These are phyloP conservation scores for Phenganax subtilis DNA, from an alignment of 92 coral and sea anemone species.

Conservation along the genomic window DNA sequence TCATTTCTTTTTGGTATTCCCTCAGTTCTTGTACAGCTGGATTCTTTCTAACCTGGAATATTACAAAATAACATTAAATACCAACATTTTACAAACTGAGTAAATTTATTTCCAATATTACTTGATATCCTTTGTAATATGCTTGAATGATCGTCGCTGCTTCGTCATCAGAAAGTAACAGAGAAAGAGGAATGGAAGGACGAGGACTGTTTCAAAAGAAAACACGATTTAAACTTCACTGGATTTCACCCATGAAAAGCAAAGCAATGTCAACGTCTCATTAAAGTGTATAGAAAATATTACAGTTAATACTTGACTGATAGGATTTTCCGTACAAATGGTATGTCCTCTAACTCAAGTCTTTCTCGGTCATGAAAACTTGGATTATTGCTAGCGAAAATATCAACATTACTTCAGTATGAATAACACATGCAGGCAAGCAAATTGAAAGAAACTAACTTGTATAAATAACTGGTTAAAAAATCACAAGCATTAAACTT, in stretches of 20 bases:
- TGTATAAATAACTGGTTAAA: conserved; percentile 75
- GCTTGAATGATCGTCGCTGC: conserved; percentile 90
- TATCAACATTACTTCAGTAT: background rate
- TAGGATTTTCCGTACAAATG: conserved; percentile 79
- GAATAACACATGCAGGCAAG: background rate
- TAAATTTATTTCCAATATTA: background rate
- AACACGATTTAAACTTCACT: background rate
- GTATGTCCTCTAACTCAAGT: conserved; percentile 62
- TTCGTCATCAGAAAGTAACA: conserved; percentile 84
- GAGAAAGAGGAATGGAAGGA: conserved; percentile 82
- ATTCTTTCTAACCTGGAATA: conserved; percentile 64
- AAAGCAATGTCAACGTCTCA: background rate
- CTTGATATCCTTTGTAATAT: conserved; percentile 80
- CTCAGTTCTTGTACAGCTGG: conserved; percentile 93
- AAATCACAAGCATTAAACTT: conserved; percentile 98
- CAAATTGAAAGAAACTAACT: conserved; percentile 41
- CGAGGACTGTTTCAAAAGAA: conserved; percentile 59
- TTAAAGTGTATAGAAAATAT: background rate
- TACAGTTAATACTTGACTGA: conserved; percentile 68
- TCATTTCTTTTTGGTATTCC: conserved; percentile 89
- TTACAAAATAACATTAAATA: background rate
- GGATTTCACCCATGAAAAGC: background rate
- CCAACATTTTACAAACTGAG: background rate
- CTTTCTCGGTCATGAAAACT: conserved; percentile 58
- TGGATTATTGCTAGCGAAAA: conserved; percentile 60